A percentile compares a stretch with the other conserved stretches of the same genome.
These are phyloP conservation scores for Cladopsammia gracilis DNA, from an alignment of 64 coral and sea anemone species.

Conservation along the genomic window DNA sequence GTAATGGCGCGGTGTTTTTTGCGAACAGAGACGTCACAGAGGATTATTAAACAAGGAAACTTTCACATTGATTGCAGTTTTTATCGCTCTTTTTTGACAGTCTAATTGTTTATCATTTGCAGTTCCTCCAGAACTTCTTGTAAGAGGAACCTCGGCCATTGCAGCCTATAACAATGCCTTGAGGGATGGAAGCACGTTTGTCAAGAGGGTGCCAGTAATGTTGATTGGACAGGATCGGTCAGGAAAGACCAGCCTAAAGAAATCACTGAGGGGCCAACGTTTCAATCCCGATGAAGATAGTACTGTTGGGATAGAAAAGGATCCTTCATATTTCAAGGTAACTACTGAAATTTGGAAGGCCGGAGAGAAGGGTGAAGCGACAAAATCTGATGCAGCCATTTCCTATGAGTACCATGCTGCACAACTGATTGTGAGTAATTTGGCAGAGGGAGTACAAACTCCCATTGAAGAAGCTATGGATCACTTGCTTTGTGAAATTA, in stretches of 20 bases:
- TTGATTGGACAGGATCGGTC: constrained; percentile 1
- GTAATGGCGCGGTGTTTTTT: too few species aligned
- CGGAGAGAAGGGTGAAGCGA: not conserved
- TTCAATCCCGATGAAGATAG: constrained; percentile 10
- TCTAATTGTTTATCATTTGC: too few species aligned
- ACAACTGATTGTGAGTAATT: not conserved
- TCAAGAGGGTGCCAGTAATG: not conserved
- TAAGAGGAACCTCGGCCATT: not conserved
- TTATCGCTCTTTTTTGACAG: too few species aligned
- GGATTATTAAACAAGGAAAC: too few species aligned
- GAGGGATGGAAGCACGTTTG: not conserved
- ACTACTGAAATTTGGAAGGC: not conserved
- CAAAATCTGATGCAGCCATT: not conserved
- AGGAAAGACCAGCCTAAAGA: constrained; percentile 29
- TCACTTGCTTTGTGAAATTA: too few species aligned
- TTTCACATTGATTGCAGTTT: too few species aligned
- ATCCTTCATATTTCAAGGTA: constrained; percentile 11
- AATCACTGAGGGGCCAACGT: not conserved
- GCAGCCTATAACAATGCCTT: constrained; percentile 9
- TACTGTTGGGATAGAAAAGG: not conserved
- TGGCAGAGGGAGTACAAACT: not conserved
- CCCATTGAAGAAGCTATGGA: not conserved
- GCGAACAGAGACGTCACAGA: too few species aligned
- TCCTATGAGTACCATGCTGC: constrained; percentile 2
- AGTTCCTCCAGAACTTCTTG: constrained; percentile 29